Conservation (phyloP, 2,888 invertebrate species). For the Paralinhomoeus sp. region DNA sequence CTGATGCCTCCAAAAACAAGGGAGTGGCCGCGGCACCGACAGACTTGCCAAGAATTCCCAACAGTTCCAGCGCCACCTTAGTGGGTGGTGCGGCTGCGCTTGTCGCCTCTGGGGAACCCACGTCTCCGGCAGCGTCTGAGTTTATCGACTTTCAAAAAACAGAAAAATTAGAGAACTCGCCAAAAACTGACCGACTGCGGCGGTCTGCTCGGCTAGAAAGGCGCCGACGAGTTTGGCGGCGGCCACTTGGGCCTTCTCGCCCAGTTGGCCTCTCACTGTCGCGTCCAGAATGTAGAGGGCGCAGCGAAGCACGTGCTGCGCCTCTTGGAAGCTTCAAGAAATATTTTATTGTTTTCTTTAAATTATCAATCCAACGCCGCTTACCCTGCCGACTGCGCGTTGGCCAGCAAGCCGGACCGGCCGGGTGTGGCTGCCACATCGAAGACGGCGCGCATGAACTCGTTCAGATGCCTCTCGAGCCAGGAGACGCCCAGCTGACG, state of each 20-base stretch:
- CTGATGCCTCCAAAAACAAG: slow-evolving; percentile 60
- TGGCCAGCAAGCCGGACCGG: neutral
- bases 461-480: slow-evolving; percentile 70
- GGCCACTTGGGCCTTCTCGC: slow-evolving; percentile 76
- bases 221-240: slow-evolving; percentile 81
- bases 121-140: no score
- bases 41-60: slow-evolving; percentile 63
- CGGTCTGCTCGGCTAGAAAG: slow-evolving; percentile 78
- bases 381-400: neutral
- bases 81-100: slow-evolving; percentile 64
- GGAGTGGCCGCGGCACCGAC: slow-evolving; percentile 83
- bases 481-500: slow-evolving; percentile 70
- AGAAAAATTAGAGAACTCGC: no score
- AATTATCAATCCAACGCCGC: neutral
- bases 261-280: slow-evolving; percentile 71
- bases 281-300: slow-evolving; percentile 78
- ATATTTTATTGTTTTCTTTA: no score
- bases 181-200: slow-evolving; percentile 42
- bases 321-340: slow-evolving; percentile 72
- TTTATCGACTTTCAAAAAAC: no score
- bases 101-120: no score
- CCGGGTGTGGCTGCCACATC: slow-evolving; percentile 78
- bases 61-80: slow-evolving; percentile 83
- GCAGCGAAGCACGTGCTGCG: slow-evolving; percentile 88
- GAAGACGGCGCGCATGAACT: slow-evolving; percentile 63